Evolutionary conservation across 2,797 vertebrate species (phyloP).

Genomic region (Scolopax rusticola): DNA sequence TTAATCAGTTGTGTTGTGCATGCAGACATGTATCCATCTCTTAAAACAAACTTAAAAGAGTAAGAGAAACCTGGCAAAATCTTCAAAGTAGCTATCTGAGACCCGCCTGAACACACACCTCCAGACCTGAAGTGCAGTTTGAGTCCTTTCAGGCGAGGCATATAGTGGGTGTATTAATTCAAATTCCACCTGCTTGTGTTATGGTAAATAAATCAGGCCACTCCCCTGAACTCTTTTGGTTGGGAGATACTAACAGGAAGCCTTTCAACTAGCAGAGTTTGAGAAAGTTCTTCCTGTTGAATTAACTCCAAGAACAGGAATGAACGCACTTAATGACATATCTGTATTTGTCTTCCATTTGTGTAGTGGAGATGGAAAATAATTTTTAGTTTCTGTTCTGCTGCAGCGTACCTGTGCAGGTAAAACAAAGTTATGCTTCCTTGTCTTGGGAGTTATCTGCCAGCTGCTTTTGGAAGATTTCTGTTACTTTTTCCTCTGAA

Average conservation of each 20-base stretch:
- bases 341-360: conserved; percentile 25
- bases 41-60: not conserved
- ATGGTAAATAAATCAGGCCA: conserved; percentile 80
- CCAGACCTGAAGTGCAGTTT: conserved; percentile 54
- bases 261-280: conserved; percentile 59
- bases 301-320: conserved; percentile 30
- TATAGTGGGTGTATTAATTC: conserved; percentile 77
- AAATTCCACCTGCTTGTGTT: conserved; percentile 80
- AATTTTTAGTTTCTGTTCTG: conserved; percentile 41
- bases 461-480: conserved; percentile 43
- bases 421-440: not conserved
- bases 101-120: conserved; percentile 59
- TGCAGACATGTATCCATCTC: not conserved
- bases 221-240: conserved; percentile 81
- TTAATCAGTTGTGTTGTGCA: not conserved
- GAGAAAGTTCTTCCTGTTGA: conserved; percentile 66
- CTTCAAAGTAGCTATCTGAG: conserved; percentile 28
- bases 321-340: conserved; percentile 19
- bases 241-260: conserved; percentile 57
- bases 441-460: conserved; percentile 15
- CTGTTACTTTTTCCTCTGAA: conserved; percentile 16
- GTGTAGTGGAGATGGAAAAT: conserved; percentile 30
- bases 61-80: conserved; percentile 47
- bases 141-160: conserved; percentile 83
- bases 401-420: not conserved